Conservation (phyloP, 2,797 vertebrate genomes). For the Dermochelys coriacea region DNA sequence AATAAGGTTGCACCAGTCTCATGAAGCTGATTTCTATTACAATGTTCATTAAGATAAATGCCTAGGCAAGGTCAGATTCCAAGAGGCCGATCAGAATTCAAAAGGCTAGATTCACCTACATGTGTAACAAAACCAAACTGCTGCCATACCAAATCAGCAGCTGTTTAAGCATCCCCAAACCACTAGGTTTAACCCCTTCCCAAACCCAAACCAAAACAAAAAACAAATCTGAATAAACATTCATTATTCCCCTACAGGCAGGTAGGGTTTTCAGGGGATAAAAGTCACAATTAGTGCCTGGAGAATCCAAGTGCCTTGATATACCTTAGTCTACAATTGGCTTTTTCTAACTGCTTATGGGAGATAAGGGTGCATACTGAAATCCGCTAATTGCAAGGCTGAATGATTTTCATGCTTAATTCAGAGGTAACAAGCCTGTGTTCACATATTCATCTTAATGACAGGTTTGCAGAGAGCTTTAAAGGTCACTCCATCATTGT, state of each 20-base stretch:
- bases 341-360: neutral
- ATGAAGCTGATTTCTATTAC: neutral
- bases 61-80: neutral
- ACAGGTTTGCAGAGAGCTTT: neutral
- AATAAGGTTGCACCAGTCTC: neutral
- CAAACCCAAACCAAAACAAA: neutral
- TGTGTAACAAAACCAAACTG: neutral
- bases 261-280: neutral
- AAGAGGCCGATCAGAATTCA: neutral
- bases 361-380: neutral
- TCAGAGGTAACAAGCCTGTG: neutral
- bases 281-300: neutral
- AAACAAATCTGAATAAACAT: neutral
- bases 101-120: neutral
- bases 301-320: neutral
- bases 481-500: neutral
- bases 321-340: neutral
- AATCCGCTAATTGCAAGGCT: constrained; percentile 1
- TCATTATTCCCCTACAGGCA: neutral
- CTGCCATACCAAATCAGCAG: neutral
- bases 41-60: neutral
- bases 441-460: neutral
- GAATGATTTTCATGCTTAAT: neutral
- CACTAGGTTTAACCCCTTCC: too few species aligned
- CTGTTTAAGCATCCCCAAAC: neutral